Evolutionary conservation across 2,113 vertebrate genomes (phyloP).

Genomic region (Podocnemis expansa): DNA sequence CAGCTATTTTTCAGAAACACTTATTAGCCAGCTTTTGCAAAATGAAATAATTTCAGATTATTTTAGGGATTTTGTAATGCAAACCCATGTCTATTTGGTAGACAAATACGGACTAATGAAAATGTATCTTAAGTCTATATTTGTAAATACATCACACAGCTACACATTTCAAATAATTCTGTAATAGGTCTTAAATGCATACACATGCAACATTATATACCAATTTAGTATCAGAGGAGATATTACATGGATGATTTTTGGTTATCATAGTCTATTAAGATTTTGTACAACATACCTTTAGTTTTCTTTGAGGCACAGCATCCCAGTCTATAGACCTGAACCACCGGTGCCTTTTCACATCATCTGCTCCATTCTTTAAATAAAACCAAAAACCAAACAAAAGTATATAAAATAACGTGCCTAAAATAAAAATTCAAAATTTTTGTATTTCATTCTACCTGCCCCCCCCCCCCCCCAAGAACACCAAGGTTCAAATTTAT

Average conservation of each 20-base stretch:
- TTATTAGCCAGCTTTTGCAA: not conserved
- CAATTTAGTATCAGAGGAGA: not conserved
- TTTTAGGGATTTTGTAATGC: not conserved
- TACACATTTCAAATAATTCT: not conserved
- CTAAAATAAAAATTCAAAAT: not conserved
- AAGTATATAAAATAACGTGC: not conserved
- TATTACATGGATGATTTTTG: constrained; percentile 22
- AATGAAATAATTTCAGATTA: not conserved
- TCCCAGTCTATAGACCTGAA: constrained; percentile 95
- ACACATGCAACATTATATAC: not conserved
- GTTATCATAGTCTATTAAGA: not conserved
- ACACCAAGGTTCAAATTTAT: not conserved
- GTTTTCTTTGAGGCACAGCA: constrained; percentile 84
- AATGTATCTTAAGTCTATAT: not conserved
- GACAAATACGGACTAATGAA: not conserved
- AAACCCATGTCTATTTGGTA: not conserved
- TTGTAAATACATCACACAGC: not conserved
- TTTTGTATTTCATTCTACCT: not conserved
- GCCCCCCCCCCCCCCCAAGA: not conserved
- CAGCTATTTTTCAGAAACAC: not conserved
- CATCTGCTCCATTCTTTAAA: constrained; percentile 91
- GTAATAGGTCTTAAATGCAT: not conserved
- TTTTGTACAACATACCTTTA: constrained; percentile 82
- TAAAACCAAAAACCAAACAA: not conserved
- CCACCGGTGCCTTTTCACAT: constrained; percentile 94